Evolutionary conservation across 1,140 invertebrate species (phyloP).

Genomic region (Maconellicoccus hirsutus): DNA sequence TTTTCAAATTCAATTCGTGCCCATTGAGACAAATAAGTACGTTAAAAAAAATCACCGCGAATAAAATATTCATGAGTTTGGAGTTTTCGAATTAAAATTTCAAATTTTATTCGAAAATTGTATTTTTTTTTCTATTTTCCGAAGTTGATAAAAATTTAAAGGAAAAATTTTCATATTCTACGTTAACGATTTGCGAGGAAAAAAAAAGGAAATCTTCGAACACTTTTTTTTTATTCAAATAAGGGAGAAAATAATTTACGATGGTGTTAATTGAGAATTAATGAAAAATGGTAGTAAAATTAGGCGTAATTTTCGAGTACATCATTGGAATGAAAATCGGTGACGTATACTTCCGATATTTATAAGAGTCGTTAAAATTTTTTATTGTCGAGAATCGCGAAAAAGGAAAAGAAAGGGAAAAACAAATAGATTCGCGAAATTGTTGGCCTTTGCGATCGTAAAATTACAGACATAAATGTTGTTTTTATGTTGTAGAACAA

Average conservation of each 20-base stretch:
- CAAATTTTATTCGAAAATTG: background rate
- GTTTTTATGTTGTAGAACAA: background rate
- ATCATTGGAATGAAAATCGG: no score
- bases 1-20: background rate
- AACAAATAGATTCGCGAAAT: background rate
- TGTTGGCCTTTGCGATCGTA: background rate
- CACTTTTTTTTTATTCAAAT: no score
- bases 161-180: background rate
- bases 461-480: background rate
- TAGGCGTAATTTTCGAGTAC: no score
- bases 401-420: background rate
- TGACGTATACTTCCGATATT: background rate
- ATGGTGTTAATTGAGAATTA: no score
- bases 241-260: no score
- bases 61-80: background rate
- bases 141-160: background rate
- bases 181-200: no score
- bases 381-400: background rate
- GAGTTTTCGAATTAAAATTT: conserved; percentile 1
- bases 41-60: background rate
- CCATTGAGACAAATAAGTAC: background rate
- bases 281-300: no score
- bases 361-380: background rate
- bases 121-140: background rate
- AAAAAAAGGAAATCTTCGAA: no score